Evolutionary conservation across 2,113 vertebrate species (phyloP).

Genomic region (Microtus oregoni): DNA sequence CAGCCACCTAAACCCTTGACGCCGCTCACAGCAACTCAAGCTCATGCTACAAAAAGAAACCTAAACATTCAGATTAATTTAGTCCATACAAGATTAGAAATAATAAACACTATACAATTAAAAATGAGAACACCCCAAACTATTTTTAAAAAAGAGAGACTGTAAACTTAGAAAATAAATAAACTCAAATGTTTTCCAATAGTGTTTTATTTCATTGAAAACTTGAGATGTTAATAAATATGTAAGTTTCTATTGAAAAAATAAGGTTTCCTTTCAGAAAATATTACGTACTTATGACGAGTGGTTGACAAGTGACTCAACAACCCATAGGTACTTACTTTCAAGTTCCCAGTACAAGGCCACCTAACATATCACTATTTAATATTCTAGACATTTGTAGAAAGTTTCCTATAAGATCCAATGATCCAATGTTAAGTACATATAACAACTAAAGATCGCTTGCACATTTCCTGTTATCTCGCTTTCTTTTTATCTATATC

Average conservation of each 20-base stretch:
- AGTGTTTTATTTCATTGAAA: neutral
- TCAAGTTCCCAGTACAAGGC: neutral
- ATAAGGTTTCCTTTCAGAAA: slow-evolving; percentile 56
- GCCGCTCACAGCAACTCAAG: slow-evolving; percentile 60
- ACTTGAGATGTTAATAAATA: neutral
- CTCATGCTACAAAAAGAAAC: fast-evolving
- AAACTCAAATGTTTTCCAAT: neutral
- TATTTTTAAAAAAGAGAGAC: neutral
- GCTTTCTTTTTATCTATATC: slow-evolving; percentile 8
- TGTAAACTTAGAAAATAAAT: neutral
- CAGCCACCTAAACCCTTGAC: slow-evolving; percentile 53
- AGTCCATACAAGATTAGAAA: slow-evolving; percentile 42
- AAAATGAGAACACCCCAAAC: slow-evolving; percentile 2
- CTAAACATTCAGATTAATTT: slow-evolving; percentile 67
- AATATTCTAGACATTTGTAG: neutral
- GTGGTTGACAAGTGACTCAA: slow-evolving; percentile 26
- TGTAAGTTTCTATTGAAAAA: neutral
- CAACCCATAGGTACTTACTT: slow-evolving; percentile 52
- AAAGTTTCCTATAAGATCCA: neutral
- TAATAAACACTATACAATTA: neutral
- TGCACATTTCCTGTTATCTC: slow-evolving; percentile 12
- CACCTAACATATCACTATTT: neutral
- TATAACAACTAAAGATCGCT: slow-evolving; percentile 28
- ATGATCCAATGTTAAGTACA: slow-evolving; percentile 23
- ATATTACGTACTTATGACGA: slow-evolving; percentile 12